Conservation (phyloP, 2,113 vertebrate species). For the Mionectes macconnelli region DNA sequence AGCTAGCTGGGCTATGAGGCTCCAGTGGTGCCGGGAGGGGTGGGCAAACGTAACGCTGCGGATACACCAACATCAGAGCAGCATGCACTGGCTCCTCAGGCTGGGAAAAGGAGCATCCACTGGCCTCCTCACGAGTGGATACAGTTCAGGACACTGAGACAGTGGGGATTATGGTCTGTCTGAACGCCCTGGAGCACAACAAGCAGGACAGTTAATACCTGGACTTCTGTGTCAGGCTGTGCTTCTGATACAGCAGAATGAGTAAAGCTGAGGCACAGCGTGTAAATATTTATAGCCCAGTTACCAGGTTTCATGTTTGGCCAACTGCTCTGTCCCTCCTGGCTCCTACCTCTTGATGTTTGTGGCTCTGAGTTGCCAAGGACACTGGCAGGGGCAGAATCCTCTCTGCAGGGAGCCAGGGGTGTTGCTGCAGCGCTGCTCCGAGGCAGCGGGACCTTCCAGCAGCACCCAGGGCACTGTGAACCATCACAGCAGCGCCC, state of each 20-base stretch:
- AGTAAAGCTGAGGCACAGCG: fast-evolving
- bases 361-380: conserved; percentile 39
- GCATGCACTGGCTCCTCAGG: neutral
- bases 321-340: neutral
- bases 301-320: conserved; percentile 39
- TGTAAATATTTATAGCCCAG: conserved; percentile 56
- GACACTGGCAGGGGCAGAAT: neutral
- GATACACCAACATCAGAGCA: fast-evolving
- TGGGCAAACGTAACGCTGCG: neutral
- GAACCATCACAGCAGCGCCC: neutral
- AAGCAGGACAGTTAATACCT: conserved; percentile 21
- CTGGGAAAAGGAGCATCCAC: neutral
- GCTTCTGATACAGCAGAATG: neutral
- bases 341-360: neutral
- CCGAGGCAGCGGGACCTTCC: fast-evolving
- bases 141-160: neutral
- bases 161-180: neutral
- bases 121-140: neutral
- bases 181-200: neutral
- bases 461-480: neutral
- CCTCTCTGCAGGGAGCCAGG: neutral
- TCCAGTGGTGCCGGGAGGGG: fast-evolving
- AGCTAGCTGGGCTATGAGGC: neutral
- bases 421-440: neutral
- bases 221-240: fast-evolving